Conservation (phyloP, 2,797 vertebrate genomes). For the Platalea minor region DNA sequence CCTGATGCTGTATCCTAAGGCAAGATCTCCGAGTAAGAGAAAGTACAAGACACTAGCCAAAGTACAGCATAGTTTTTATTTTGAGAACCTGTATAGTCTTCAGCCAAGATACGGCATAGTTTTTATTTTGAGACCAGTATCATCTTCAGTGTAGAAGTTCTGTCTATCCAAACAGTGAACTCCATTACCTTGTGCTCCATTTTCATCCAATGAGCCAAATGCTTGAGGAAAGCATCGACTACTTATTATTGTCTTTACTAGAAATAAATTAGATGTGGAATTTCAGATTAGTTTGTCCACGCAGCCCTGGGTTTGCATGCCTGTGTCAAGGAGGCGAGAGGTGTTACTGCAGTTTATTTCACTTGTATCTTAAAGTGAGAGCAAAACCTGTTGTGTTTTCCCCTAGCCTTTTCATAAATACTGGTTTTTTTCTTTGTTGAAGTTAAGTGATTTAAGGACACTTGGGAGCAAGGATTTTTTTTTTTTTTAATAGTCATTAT, state of each 20-base stretch:
- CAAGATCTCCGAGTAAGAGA: not conserved
- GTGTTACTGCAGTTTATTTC: not conserved
- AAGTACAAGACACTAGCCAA: not conserved
- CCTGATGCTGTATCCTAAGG: not conserved
- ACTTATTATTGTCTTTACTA: not conserved
- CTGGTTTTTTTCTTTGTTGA: not conserved
- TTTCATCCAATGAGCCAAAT: not conserved
- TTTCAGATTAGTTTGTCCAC: not conserved
- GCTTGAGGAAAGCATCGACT: not conserved
- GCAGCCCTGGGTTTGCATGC: not conserved
- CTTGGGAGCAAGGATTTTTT: conserved; percentile 18
- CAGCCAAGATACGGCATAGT: not conserved
- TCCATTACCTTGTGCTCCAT: not conserved
- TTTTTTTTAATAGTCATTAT: conserved; percentile 45
- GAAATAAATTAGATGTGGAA: not conserved
- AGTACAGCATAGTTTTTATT: not conserved
- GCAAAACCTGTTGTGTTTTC: not conserved
- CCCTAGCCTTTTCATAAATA: not conserved
- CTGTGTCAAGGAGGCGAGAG: not conserved
- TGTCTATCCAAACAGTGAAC: not conserved
- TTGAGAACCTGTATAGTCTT: not conserved
- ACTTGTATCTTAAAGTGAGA: not conserved
- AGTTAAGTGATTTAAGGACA: conserved; percentile 41
- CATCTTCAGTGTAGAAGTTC: not conserved
- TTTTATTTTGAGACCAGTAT: not conserved